These are phyloP conservation scores for Mythimna vitellina DNA, from an alignment of 2,888 invertebrate species.

Conservation along the genomic window DNA sequence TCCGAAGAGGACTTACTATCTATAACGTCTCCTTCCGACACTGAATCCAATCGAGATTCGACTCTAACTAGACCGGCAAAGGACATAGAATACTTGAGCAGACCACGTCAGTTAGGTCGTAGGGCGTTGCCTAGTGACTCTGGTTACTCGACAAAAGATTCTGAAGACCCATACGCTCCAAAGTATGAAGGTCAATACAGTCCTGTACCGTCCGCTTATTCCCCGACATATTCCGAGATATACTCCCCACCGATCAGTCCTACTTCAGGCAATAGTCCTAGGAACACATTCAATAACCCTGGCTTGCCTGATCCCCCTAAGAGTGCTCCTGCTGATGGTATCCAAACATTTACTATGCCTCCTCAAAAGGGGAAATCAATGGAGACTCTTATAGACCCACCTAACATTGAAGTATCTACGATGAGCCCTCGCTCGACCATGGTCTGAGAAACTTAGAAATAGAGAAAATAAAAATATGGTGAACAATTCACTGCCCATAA, in stretches of 20 bases:
- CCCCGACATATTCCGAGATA: slow-evolving; percentile 88
- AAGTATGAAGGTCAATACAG: slow-evolving; percentile 85
- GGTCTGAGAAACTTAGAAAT: slow-evolving; percentile 75
- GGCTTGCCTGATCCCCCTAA: slow-evolving; percentile 84
- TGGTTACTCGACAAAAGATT: slow-evolving; percentile 86
- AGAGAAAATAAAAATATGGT: slow-evolving; percentile 30
- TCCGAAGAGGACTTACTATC: slow-evolving; percentile 92
- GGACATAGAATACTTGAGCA: slow-evolving; percentile 91
- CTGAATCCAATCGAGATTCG: slow-evolving; percentile 90
- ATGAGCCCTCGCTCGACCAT: slow-evolving; percentile 87
- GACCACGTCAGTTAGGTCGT: slow-evolving; percentile 91
- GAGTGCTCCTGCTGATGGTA: slow-evolving; percentile 83
- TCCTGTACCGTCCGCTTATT: slow-evolving; percentile 85
- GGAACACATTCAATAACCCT: slow-evolving; percentile 81
- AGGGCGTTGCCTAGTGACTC: slow-evolving; percentile 89
- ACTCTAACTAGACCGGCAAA: slow-evolving; percentile 90
- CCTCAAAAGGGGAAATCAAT: slow-evolving; percentile 84
- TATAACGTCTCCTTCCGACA: slow-evolving; percentile 90
- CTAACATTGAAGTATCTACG: slow-evolving; percentile 79
- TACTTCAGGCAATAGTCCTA: slow-evolving; percentile 84
- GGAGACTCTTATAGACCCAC: slow-evolving; percentile 87
- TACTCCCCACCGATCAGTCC: slow-evolving; percentile 88
- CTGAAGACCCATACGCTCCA: slow-evolving; percentile 84
- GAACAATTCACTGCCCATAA: slow-evolving; percentile 72
- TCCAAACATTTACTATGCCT: slow-evolving; percentile 86